These are phyloP conservation scores for Galerucella nymphaeae DNA, from an alignment of 2,888 invertebrate genomes.

Conservation along the genomic window DNA sequence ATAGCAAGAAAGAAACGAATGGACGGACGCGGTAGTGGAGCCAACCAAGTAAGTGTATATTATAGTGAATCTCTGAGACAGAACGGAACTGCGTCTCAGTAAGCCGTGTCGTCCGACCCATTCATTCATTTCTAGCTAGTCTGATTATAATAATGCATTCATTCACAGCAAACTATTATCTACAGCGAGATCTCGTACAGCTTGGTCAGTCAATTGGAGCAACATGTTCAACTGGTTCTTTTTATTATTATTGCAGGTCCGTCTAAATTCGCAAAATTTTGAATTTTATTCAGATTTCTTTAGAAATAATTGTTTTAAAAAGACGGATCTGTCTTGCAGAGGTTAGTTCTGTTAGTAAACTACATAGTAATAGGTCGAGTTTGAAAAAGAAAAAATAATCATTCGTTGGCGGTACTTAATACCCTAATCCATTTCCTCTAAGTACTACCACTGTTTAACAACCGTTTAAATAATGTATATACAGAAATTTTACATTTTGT, in stretches of 20 bases:
- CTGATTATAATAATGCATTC: conserved; percentile 49
- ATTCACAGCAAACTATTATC: conserved; percentile 50
- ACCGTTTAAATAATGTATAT: too few relatives aligned
- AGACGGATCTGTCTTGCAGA: conserved; percentile 10
- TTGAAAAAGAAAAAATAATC: background rate
- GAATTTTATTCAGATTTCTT: too few relatives aligned
- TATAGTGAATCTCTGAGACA: conserved; percentile 43
- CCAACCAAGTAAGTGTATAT: conserved; percentile 7
- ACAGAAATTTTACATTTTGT: too few relatives aligned
- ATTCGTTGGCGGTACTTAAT: background rate
- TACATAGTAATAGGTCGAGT: background rate
- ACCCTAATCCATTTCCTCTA: background rate
- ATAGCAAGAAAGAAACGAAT: conserved; percentile 37
- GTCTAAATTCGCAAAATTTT: background rate
- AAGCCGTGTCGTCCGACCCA: conserved; percentile 48
- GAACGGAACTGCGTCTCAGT: conserved; percentile 54
- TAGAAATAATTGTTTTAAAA: background rate
- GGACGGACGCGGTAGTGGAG: conserved; percentile 41
- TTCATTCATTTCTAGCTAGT: conserved; percentile 52
- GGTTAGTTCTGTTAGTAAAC: conserved; percentile 9
- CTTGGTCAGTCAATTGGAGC: conserved; percentile 39
- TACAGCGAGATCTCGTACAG: conserved; percentile 39
- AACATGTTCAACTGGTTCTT: conserved; percentile 36
- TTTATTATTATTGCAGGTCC: conserved; percentile 11
- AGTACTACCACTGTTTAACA: background rate